phyloP scores from a whole-genome alignment of 2,888 invertebrate genomes.

The Leptopilina myrica region DNA sequence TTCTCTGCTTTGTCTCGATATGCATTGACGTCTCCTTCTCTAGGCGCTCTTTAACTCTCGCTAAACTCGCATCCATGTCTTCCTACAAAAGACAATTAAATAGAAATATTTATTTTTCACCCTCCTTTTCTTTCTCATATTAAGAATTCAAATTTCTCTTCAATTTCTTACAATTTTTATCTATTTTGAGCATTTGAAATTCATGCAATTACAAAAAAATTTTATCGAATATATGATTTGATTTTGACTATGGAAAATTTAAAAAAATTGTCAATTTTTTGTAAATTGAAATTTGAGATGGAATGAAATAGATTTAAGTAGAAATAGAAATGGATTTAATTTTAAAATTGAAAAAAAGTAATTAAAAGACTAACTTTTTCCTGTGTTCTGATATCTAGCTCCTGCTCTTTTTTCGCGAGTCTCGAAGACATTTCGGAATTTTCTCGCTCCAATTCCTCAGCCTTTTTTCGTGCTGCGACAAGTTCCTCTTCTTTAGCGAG shows the following conservation, averaged over 20 bases:
- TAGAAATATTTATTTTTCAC: not conserved
- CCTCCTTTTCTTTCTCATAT: too few relatives aligned
- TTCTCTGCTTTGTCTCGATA: slow-evolving; percentile 89
- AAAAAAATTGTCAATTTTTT: too few relatives aligned
- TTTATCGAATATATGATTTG: too few relatives aligned
- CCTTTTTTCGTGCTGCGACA: slow-evolving; percentile 90
- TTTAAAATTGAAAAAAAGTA: too few relatives aligned
- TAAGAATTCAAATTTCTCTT: not conserved
- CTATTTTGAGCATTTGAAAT: not conserved
- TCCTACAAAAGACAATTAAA: slow-evolving; percentile 78
- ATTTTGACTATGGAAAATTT: too few relatives aligned
- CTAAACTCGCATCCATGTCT: slow-evolving; percentile 90
- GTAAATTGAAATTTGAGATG: too few relatives aligned
- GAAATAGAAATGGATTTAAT: too few relatives aligned
- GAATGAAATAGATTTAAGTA: too few relatives aligned
- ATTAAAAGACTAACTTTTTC: slow-evolving; percentile 81
- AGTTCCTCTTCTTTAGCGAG: slow-evolving; percentile 96
- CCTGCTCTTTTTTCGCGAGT: slow-evolving; percentile 94
- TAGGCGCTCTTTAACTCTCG: slow-evolving; percentile 89
- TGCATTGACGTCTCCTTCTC: slow-evolving; percentile 93
- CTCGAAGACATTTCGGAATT: slow-evolving; percentile 92
- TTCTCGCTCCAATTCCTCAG: slow-evolving; percentile 92
- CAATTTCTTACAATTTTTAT: not conserved
- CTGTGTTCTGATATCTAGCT: slow-evolving; percentile 91
- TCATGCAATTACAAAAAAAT: too few relatives aligned